phyloP scores from a whole-genome alignment of 2,888 invertebrate genomes.

The Acrobasis suavella region DNA sequence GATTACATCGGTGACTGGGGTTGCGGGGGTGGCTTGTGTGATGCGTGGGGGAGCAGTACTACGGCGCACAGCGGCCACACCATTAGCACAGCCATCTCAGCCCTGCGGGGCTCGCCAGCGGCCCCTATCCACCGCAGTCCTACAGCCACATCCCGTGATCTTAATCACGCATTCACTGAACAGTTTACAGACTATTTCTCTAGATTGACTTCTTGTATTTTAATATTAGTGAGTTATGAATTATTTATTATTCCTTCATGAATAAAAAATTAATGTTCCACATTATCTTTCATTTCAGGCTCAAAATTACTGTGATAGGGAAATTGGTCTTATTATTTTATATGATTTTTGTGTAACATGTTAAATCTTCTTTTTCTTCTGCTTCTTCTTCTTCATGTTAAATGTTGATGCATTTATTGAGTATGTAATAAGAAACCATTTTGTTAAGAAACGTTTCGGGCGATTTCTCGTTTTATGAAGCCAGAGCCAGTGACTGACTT shows the following conservation, averaged over 20 bases:
- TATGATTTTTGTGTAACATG: conserved; percentile 4
- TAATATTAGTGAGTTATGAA: conserved; percentile 61
- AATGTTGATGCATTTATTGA: neutral
- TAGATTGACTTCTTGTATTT: conserved; percentile 69
- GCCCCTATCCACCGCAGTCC: conserved; percentile 58
- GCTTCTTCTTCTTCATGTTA: no score
- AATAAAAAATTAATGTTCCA: conserved; percentile 64
- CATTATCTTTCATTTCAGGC: conserved; percentile 47
- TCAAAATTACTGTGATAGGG: conserved; percentile 16
- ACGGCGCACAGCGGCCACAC: conserved; percentile 62
- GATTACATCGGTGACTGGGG: conserved; percentile 66
- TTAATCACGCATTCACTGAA: conserved; percentile 70
- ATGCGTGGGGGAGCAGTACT: conserved; percentile 57
- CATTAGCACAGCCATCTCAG: conserved; percentile 64
- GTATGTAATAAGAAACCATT: neutral
- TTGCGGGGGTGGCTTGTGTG: conserved; percentile 31
- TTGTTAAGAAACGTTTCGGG: neutral
- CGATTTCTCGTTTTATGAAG: neutral
- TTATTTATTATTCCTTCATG: conserved; percentile 69
- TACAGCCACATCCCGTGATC: conserved; percentile 73
- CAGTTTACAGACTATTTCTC: conserved; percentile 75
- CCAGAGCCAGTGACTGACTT: no score
- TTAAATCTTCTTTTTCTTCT: no score
- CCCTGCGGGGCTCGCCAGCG: conserved; percentile 74
- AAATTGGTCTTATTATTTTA: conserved; percentile 10